A percentile compares a stretch with the other conserved stretches of the same genome.
These are phyloP conservation scores for Parnassius smintheus DNA, from an alignment of 2,888 invertebrate species.

Conservation along the genomic window DNA sequence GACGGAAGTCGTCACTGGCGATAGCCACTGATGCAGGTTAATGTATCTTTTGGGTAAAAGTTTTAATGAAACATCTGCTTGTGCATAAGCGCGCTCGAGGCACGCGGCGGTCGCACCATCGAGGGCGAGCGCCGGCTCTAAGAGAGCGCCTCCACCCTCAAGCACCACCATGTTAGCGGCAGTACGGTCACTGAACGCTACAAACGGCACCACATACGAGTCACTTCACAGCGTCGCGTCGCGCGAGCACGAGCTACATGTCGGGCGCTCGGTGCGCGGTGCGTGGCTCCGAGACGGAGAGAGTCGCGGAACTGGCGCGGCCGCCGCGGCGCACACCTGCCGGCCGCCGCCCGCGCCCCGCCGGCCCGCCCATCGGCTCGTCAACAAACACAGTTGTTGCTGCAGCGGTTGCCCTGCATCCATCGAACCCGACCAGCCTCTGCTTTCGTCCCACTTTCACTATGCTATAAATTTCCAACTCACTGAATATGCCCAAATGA, in stretches of 20 bases:
- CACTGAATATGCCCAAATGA: conserved; percentile 27
- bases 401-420: conserved; percentile 71
- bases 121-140: conserved; percentile 85
- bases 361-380: conserved; percentile 44
- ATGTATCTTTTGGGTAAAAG: conserved; percentile 94
- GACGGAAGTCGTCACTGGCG: conserved; percentile 85
- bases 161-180: conserved; percentile 71
- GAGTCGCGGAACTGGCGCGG: conserved; percentile 72
- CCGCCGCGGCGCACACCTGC: conserved; percentile 52
- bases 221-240: conserved; percentile 50
- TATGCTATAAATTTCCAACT: conserved; percentile 34
- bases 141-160: conserved; percentile 74
- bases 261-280: conserved; percentile 52
- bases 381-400: conserved; percentile 75
- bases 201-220: conserved; percentile 45
- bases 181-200: conserved; percentile 49
- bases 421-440: conserved; percentile 52
- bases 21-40: conserved; percentile 94
- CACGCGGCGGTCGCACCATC: conserved; percentile 85
- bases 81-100: conserved; percentile 89
- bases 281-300: conserved; percentile 64
- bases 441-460: conserved; percentile 66
- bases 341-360: conserved; percentile 48
- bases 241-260: conserved; percentile 64
- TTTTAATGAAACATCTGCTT: conserved; percentile 91